phyloP scores from a whole-genome alignment of 2,797 vertebrate genomes.

The Myiothlypis coronata region DNA sequence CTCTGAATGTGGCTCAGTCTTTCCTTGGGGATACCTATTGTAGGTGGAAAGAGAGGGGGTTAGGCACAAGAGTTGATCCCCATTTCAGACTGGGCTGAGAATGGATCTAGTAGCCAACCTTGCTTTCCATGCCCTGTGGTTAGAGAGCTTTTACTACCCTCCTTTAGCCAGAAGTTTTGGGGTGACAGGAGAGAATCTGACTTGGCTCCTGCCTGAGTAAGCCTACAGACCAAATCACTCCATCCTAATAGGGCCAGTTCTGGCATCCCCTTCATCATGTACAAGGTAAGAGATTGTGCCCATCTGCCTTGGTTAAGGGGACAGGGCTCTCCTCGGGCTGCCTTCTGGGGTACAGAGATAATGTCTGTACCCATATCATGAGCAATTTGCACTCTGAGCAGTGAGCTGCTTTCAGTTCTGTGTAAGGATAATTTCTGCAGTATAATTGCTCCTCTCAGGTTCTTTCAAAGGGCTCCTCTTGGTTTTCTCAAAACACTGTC shows the following conservation, averaged over 20 bases:
- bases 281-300: not conserved
- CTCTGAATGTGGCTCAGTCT: not conserved
- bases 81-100: fast-evolving
- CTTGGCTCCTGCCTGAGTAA: not conserved
- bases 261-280: not conserved
- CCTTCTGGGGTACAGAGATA: not conserved
- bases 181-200: not conserved
- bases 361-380: fast-evolving
- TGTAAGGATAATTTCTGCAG: not conserved
- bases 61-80: not conserved
- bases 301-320: not conserved
- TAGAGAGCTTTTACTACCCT: not conserved
- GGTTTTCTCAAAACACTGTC: not conserved
- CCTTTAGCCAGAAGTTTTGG: not conserved
- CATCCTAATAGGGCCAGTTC: not conserved
- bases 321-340: not conserved
- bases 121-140: not conserved
- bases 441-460: not conserved
- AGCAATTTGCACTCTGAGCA: not conserved
- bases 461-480: not conserved
- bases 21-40: not conserved
- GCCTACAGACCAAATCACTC: not conserved
- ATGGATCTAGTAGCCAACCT: not conserved
- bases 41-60: not conserved
- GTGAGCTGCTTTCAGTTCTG: not conserved